Percentiles rank a stretch among this genome's conserved stretches.
These are phyloP conservation scores for Archegozetes longisetosus DNA, from an alignment of 1,140 invertebrate genomes.

Conservation along the genomic window DNA sequence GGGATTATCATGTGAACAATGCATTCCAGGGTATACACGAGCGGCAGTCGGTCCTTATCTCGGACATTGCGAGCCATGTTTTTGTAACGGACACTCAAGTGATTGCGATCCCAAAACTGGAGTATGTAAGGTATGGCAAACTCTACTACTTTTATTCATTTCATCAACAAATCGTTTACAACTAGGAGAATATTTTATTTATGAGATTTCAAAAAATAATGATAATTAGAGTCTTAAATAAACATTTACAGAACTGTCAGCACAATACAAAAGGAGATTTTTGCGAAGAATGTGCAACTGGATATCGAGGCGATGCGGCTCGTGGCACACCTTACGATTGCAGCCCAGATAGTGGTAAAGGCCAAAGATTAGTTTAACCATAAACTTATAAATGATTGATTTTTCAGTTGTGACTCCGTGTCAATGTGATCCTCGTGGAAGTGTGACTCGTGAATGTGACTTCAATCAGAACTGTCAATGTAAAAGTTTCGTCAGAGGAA, in stretches of 20 bases:
- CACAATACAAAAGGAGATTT: constrained; percentile 84
- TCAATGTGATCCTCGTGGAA: constrained; percentile 46
- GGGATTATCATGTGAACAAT: constrained; percentile 64
- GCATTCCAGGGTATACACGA: constrained; percentile 72
- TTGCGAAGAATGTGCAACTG: constrained; percentile 74
- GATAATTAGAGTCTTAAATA: too few relatives aligned
- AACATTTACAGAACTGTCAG: constrained; percentile 47
- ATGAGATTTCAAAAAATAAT: too few relatives aligned
- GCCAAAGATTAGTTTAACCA: background rate
- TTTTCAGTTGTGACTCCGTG: constrained; percentile 24
- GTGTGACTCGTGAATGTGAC: constrained; percentile 33
- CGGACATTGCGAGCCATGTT: constrained; percentile 76
- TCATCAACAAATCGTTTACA: too few relatives aligned
- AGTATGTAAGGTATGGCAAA: constrained; percentile 44
- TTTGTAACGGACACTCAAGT: constrained; percentile 66
- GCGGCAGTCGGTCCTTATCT: constrained; percentile 34
- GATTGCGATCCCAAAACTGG: constrained; percentile 84
- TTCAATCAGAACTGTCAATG: constrained; percentile 52
- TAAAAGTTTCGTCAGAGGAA: constrained; percentile 64
- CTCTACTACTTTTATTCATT: background rate
- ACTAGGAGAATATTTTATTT: too few relatives aligned
- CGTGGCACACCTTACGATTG: constrained; percentile 70
- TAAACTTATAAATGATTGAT: background rate
- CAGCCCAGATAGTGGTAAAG: constrained; percentile 28
- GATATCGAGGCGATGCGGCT: constrained; percentile 83